Conservation (phyloP, 2,113 vertebrate genomes). For the Polypterus senegalus region DNA sequence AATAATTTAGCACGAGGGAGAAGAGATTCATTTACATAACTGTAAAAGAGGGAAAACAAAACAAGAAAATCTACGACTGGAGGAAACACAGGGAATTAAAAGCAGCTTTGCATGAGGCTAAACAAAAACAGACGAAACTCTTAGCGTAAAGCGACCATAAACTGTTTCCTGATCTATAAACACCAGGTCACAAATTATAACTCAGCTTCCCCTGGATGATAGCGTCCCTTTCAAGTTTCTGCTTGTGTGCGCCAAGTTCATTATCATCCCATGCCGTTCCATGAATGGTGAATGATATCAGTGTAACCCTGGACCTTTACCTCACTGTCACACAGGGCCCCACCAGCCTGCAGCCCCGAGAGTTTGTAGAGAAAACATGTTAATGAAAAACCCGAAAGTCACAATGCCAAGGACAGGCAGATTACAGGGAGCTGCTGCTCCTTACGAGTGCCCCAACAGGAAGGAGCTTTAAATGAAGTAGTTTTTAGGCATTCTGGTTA, state of each 20-base stretch:
- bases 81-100: constrained; percentile 37
- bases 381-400: background rate
- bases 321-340: too few species aligned
- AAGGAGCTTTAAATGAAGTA: background rate
- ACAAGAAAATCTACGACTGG: constrained; percentile 26
- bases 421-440: background rate
- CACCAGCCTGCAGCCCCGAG: too few species aligned
- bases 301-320: too few species aligned
- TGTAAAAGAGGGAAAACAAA: constrained; percentile 21
- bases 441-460: background rate
- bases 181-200: background rate
- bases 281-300: too few species aligned
- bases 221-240: background rate
- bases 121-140: constrained; percentile 35
- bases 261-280: too few species aligned
- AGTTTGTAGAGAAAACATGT: background rate
- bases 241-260: too few species aligned
- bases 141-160: constrained; percentile 34
- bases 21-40: too few species aligned
- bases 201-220: background rate
- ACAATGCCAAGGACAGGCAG: background rate
- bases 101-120: constrained; percentile 30
- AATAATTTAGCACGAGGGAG: too few species aligned
- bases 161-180: constrained; percentile 30
- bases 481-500: background rate